phyloP scores from a whole-genome alignment of 2,888 invertebrate genomes.

The Drosophila austrosaltans region DNA sequence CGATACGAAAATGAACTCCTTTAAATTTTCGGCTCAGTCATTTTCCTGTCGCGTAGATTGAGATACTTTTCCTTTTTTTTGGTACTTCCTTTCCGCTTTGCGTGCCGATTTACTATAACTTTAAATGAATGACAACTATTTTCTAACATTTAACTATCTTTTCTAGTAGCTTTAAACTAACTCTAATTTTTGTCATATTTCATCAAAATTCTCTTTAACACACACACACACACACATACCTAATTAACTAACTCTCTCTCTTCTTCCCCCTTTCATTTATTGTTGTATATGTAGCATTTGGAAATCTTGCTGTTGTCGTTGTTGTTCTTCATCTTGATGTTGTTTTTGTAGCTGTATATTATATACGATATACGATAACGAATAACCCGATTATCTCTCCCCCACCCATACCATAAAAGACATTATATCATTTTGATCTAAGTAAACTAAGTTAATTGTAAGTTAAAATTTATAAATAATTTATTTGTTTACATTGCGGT shows the following conservation, averaged over 20 bases:
- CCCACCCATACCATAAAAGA: neutral
- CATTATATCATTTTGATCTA: neutral
- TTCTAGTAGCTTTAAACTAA: neutral
- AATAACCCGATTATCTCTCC: neutral
- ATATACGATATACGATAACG: neutral
- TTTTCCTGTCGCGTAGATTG: slow-evolving; percentile 27
- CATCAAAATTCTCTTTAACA: neutral
- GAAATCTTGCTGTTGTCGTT: slow-evolving; percentile 57
- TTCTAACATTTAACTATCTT: too few species aligned
- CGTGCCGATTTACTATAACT: slow-evolving; percentile 18
- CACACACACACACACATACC: neutral
- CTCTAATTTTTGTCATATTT: neutral
- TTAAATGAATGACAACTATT: neutral
- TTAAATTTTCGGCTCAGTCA: slow-evolving; percentile 29
- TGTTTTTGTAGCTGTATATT: slow-evolving; percentile 38
- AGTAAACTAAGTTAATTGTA: slow-evolving; percentile 11
- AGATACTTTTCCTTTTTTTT: slow-evolving; percentile 20
- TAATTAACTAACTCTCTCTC: neutral
- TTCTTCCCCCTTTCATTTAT: neutral
- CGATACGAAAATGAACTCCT: slow-evolving; percentile 28
- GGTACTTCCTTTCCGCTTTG: slow-evolving; percentile 27
- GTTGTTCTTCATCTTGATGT: slow-evolving; percentile 33
- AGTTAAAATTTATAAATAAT: slow-evolving; percentile 4
- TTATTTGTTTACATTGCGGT: slow-evolving; percentile 2
- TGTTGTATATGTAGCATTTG: slow-evolving; percentile 4